These are phyloP conservation scores for Oryzaephilus surinamensis DNA, from an alignment of 1,140 invertebrate genomes.

Conservation along the genomic window DNA sequence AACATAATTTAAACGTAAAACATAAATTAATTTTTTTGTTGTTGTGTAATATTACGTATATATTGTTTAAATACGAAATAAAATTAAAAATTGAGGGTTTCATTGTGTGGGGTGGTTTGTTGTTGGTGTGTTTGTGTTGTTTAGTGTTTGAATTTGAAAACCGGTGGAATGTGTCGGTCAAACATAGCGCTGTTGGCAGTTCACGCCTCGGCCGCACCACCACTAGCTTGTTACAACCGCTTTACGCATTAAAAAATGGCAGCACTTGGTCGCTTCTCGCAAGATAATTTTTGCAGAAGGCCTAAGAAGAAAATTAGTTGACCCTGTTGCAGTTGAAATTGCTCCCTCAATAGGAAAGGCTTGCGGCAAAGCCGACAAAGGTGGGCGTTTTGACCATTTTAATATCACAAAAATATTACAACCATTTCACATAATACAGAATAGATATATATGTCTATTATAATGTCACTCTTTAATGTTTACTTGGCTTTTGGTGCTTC, in stretches of 20 bases:
- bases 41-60: no score
- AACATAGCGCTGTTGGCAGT: conserved; percentile 30
- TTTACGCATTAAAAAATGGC: conserved; percentile 41
- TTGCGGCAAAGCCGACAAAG: conserved; percentile 35
- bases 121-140: conserved; percentile 11
- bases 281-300: conserved; percentile 39
- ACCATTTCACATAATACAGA: background rate
- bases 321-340: conserved; percentile 34
- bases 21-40: no score
- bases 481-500: no score
- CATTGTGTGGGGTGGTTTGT: no score
- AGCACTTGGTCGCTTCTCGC: conserved; percentile 33
- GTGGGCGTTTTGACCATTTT: conserved; percentile 26
- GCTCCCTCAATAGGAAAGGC: conserved; percentile 30
- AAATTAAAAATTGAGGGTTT: no score
- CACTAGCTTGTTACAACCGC: conserved; percentile 18
- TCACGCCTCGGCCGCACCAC: conserved; percentile 24
- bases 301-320: conserved; percentile 45
- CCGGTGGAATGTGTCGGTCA: conserved; percentile 32
- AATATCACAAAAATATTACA: background rate
- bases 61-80: no score
- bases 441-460: no score
- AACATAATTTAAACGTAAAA: no score
- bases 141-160: conserved; percentile 16
- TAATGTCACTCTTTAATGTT: no score